Evolutionary conservation across 2,888 invertebrate species (phyloP), one percentile per base, ranked within the genome.

Genomic region (Agrilus biguttatus): DNA sequence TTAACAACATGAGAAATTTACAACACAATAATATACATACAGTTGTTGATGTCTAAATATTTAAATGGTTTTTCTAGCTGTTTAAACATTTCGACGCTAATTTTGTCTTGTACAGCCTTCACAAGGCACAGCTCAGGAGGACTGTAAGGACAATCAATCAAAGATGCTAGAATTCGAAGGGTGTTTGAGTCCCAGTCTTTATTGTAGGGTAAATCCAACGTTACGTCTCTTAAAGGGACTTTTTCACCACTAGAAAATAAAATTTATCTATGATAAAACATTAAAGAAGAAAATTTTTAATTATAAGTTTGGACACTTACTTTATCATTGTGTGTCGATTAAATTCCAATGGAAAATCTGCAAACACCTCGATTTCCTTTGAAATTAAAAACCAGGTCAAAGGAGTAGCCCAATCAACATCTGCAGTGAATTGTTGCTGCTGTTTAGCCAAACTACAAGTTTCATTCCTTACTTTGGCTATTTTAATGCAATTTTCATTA

Each of bases 331-430:
- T 12, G 28, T 33, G 37, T n/a, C 46, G 28, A 23, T 46, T 47
- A 32, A 47, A 49, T 38, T 49, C 47, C 14, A 49, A 37, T 1
- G 49, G 49, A 37, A 47, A 49, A 10, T 47, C 40, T 2, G 43
- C 28, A 35, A 49, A 49, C 5, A 45, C 40, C 6, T 38, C 19
- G 8, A 49, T 43, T 38, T 49, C 49, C 6, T 35, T 40, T 2
- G 41, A 39, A 35, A 37, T 40, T 28, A 45, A 33, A 33, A 37
- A 42, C 6, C 35, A 8, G 10, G 33, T 39, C 4, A 49, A 17
- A 8, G 43, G 40, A 7, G 37, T 28, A n/a, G 43, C 41, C 49
- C 49, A 49, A 19, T 37, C 41, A n/a, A 43, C 32, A 35, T 49
- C 47, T 3, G 17, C 14, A 3, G 45, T 47, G 12, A 47, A 49